Percentiles rank a stretch among this genome's conserved stretches.
These are phyloP conservation scores for Chaenogobius annularis DNA, from an alignment of 2,113 vertebrate genomes.

Conservation along the genomic window DNA sequence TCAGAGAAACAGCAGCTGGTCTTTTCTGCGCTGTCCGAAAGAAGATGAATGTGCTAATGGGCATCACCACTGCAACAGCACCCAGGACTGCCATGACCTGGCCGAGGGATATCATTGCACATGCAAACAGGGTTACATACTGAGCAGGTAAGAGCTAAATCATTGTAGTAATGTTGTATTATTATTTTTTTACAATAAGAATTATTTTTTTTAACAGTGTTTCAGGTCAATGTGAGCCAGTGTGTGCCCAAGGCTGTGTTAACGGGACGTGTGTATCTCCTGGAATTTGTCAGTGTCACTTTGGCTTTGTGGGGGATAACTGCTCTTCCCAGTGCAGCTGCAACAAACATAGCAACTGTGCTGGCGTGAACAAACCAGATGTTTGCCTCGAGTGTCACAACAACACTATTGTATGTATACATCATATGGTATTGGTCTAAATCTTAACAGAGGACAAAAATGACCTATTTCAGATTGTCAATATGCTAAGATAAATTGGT, in stretches of 20 bases:
- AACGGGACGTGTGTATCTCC: conserved; percentile 89
- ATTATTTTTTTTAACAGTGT: conserved; percentile 55
- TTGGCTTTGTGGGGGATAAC: conserved; percentile 89
- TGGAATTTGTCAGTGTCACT: conserved; percentile 87
- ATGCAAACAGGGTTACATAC: conserved; percentile 87
- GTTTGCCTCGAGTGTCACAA: conserved; percentile 86
- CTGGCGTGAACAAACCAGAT: conserved; percentile 79
- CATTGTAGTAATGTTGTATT: background rate
- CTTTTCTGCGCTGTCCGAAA: conserved; percentile 87
- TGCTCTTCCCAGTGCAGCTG: conserved; percentile 90
- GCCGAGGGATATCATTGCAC: conserved; percentile 85
- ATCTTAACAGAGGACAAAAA: background rate
- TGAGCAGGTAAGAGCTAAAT: conserved; percentile 78
- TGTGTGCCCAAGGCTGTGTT: conserved; percentile 88
- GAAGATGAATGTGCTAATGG: conserved; percentile 89
- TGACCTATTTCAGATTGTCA: background rate
- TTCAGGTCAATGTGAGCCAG: conserved; percentile 86
- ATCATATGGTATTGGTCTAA: background rate
- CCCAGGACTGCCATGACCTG: conserved; percentile 87
- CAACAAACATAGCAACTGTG: conserved; percentile 91
- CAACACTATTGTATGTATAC: conserved; percentile 81
- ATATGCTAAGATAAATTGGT: background rate
- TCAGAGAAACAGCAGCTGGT: conserved; percentile 82
- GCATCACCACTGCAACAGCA: conserved; percentile 90
- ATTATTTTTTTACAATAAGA: background rate